Conservation (phyloP, 2,888 invertebrate genomes). For the Rambutsinella grinnellia region DNA sequence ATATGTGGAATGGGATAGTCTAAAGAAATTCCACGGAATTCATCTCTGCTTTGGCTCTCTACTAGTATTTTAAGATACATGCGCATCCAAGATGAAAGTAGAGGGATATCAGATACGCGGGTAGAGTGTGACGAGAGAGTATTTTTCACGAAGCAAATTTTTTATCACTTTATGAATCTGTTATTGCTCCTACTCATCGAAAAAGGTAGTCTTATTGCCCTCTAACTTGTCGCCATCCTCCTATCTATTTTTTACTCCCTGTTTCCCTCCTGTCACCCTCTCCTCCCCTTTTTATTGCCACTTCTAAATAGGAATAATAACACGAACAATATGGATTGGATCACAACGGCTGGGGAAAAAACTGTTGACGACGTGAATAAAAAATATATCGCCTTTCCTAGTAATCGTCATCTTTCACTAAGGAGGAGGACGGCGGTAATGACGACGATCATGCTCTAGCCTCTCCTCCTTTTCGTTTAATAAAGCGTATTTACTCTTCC, state of each 20-base stretch:
- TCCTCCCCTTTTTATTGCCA: slow-evolving; percentile 38
- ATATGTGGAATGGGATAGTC: no score
- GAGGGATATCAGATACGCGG: no score
- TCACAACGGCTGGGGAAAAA: slow-evolving; percentile 38
- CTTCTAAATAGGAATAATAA: slow-evolving; percentile 41
- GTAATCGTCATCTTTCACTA: neutral
- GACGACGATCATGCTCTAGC: slow-evolving; percentile 4
- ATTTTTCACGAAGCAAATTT: slow-evolving; percentile 46
- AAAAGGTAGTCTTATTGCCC: slow-evolving; percentile 52
- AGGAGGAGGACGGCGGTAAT: no score
- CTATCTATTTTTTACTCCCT: slow-evolving; percentile 42
- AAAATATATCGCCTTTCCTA: slow-evolving; percentile 16
- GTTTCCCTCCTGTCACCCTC: slow-evolving; percentile 44
- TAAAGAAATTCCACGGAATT: no score
- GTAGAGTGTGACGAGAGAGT: no score
- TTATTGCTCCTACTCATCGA: slow-evolving; percentile 51
- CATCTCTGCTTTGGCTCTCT: no score
- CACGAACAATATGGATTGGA: slow-evolving; percentile 46
- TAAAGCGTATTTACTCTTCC: slow-evolving; percentile 39
- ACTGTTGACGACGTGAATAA: slow-evolving; percentile 40
- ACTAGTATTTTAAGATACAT: no score
- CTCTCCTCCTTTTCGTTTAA: slow-evolving; percentile 38
- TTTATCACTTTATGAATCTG: slow-evolving; percentile 44
- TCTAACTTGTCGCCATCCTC: slow-evolving; percentile 49
- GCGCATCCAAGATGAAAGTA: no score